Conservation (phyloP, 1,140 invertebrate species). For the Anthonomus grandis region DNA sequence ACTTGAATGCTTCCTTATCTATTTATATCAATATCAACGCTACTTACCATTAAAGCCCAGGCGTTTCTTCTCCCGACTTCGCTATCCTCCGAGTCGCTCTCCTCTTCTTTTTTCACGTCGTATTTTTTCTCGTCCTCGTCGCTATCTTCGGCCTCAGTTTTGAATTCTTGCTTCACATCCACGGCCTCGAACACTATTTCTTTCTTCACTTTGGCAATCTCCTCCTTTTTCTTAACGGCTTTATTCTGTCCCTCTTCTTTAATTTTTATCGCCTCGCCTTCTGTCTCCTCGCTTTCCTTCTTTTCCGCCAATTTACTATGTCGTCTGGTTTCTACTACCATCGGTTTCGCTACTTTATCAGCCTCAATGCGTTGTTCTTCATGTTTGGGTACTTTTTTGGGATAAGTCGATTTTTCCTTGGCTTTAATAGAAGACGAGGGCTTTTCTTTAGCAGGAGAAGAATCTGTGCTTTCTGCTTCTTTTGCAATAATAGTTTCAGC, state of each 20-base stretch:
- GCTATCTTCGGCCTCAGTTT: not conserved
- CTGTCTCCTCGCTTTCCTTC: not conserved
- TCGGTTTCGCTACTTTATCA: not conserved
- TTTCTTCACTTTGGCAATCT: not conserved
- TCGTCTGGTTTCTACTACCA: not conserved
- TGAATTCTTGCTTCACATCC: not conserved
- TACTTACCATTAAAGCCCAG: too few relatives aligned
- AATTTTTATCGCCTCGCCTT: not conserved
- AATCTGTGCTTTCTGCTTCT: too few relatives aligned
- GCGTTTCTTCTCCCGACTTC: slow-evolving; percentile 6
- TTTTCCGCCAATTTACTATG: not conserved
- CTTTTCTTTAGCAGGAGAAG: too few relatives aligned
- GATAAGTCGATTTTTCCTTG: too few relatives aligned
- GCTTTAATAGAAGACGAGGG: too few relatives aligned
- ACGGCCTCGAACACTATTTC: not conserved
- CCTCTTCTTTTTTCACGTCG: not conserved
- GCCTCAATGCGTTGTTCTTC: not conserved
- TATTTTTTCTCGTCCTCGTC: not conserved
- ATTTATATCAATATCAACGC: too few relatives aligned
- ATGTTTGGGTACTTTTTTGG: not conserved
- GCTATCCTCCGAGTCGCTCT: not conserved
- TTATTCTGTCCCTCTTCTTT: not conserved
- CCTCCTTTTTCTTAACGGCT: not conserved
- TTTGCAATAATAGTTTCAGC: too few relatives aligned
- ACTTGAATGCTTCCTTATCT: too few relatives aligned